Evolutionary conservation across 2,797 vertebrate species (phyloP).

Genomic region (Smutsia temminckii): DNA sequence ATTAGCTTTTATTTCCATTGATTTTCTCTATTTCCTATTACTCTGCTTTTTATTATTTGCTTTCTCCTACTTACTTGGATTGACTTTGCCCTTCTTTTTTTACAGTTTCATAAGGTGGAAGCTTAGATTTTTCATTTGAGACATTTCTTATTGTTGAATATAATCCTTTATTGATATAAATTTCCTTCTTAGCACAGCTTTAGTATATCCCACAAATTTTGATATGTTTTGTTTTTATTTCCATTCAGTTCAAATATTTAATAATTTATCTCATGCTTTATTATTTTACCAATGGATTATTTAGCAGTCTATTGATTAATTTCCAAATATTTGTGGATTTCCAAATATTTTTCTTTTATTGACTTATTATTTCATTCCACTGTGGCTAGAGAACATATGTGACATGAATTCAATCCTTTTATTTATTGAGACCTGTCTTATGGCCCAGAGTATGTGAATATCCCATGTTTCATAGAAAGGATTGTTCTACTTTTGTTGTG

Average conservation of each 20-base stretch:
- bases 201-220: not conserved
- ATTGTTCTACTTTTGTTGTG: not conserved
- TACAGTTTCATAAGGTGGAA: not conserved
- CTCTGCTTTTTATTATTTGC: constrained; percentile 13
- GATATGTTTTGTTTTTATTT: constrained; percentile 24
- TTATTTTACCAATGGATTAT: not conserved
- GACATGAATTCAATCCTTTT: not conserved
- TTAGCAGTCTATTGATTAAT: constrained; percentile 46
- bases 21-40: constrained; percentile 35
- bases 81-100: constrained; percentile 16
- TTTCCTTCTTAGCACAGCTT: not conserved
- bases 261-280: constrained; percentile 18
- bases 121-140: constrained; percentile 27
- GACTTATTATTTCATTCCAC: constrained; percentile 51
- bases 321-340: constrained; percentile 37
- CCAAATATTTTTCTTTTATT: constrained; percentile 18
- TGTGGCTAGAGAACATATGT: not conserved
- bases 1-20: constrained; percentile 35
- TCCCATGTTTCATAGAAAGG: constrained; percentile 39
- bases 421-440: constrained; percentile 34
- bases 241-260: constrained; percentile 22
- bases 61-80: constrained; percentile 20
- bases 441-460: constrained; percentile 19
- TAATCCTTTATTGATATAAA: constrained; percentile 19
- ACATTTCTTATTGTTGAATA: constrained; percentile 44